These are phyloP conservation scores for Ceuthmochares aereus DNA, from an alignment of 2,113 vertebrate genomes.

Conservation along the genomic window DNA sequence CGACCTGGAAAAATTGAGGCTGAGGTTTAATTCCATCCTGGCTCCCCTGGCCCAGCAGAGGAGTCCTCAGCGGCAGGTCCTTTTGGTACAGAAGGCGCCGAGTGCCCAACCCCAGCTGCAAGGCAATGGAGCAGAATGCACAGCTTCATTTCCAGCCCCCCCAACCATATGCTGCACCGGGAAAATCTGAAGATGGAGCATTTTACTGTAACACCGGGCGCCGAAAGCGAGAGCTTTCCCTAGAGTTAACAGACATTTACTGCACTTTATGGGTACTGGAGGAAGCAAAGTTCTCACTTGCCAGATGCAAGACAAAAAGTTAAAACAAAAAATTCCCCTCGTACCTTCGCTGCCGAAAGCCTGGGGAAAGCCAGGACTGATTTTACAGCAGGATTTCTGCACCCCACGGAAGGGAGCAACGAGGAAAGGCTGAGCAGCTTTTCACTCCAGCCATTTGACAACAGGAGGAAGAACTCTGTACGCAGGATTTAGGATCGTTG, in stretches of 20 bases:
- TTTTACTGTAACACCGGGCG: neutral
- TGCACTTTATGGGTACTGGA: neutral
- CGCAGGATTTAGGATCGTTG: neutral
- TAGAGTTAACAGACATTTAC: fast-evolving
- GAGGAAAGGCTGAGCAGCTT: neutral
- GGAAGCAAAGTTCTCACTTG: neutral
- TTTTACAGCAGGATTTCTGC: neutral
- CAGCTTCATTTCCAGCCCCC: neutral
- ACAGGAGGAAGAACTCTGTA: neutral
- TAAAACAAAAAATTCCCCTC: neutral
- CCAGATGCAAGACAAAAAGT: neutral
- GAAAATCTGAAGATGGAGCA: neutral
- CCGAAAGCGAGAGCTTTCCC: neutral
- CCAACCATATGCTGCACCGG: neutral
- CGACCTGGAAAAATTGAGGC: neutral
- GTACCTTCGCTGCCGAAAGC: neutral
- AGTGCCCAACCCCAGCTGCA: neutral
- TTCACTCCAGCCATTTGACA: neutral
- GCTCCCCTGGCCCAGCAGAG: neutral
- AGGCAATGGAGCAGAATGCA: neutral
- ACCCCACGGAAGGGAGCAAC: neutral
- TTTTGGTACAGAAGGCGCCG: neutral
- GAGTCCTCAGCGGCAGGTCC: neutral
- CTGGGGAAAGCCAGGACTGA: neutral
- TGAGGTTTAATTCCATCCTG: neutral